Evolutionary conservation across 2,888 invertebrate genomes (phyloP), one percentile per base, ranked within the genome.

Genomic region (Sericinus montela): DNA sequence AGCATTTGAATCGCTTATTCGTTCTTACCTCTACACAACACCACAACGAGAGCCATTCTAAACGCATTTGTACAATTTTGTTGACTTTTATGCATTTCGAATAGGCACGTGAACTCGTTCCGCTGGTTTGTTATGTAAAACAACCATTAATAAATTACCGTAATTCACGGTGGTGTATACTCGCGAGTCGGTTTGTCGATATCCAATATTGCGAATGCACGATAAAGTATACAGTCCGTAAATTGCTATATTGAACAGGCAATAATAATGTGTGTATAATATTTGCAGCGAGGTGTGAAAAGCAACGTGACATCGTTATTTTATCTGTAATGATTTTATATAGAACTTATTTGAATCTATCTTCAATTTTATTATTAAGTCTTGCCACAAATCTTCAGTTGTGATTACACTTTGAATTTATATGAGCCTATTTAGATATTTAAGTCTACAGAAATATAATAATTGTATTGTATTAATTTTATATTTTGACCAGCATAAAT

Each of bases 1-100:
- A 86, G 80, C 84, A 85, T 87, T 87, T 81, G 81, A 84, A 86
- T 78, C 80, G 83, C 72, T 83, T 80, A 82, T 83, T 82, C 82
- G 81, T 77, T 75, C 68, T 54, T 57, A 57, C 61, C 65, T 66
- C 66, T 66, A 64, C 58, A n/a, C n/a, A n/a, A n/a, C n/a, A n/a
- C n/a, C n/a, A n/a, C n/a, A 58, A 60, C 62, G 60, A 63, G 61
- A 61, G 58, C 70, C 67, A 61, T 67, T 64, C 63, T 48, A 60
- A 65, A 63, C 62, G 57, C 40, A 52, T 53, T 59, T 51, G 58
- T 53, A 38, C 54, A 72, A 74, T 74, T 81, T 77, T 72, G 75
- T 77, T 61, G 68, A 73, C 69, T 74, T 75, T 68, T 72, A 76
- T 70, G 76, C 77, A 75, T 80, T 78, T 71, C 67, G 62, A 67